Percentiles rank a stretch among this genome's conserved stretches.
Conservation (phyloP, 2,888 invertebrate species). For the Chrysolina haemoptera region DNA sequence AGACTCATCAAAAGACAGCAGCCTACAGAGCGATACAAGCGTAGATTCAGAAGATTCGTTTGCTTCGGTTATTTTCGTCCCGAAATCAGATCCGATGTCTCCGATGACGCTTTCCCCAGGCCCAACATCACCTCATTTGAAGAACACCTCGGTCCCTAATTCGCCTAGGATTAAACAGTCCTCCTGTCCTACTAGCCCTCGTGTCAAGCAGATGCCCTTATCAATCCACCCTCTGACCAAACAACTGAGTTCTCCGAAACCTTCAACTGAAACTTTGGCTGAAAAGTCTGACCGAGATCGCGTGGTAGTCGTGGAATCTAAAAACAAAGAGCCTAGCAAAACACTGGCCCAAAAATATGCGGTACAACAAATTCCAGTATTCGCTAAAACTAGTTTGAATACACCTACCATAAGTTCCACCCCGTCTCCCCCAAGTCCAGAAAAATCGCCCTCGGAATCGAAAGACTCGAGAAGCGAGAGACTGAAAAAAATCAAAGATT, state of each 20-base stretch:
- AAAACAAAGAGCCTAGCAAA: slow-evolving; percentile 47
- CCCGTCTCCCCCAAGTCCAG: slow-evolving; percentile 48
- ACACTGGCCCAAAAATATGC: slow-evolving; percentile 66
- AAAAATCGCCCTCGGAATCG: slow-evolving; percentile 52
- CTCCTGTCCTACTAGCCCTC: slow-evolving; percentile 78
- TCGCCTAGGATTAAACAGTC: slow-evolving; percentile 83
- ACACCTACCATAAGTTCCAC: slow-evolving; percentile 48
- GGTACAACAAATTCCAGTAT: slow-evolving; percentile 67
- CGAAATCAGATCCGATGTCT: slow-evolving; percentile 83
- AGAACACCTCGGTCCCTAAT: slow-evolving; percentile 82
- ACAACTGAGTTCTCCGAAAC: slow-evolving; percentile 76
- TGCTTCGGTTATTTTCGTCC: slow-evolving; percentile 92
- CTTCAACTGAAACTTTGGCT: slow-evolving; percentile 57
- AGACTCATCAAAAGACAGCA: slow-evolving; percentile 75
- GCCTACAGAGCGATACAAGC: slow-evolving; percentile 93
- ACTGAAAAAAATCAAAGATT: slow-evolving; percentile 80
- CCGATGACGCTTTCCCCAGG: slow-evolving; percentile 75
- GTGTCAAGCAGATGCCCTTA: slow-evolving; percentile 76
- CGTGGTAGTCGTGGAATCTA: slow-evolving; percentile 52
- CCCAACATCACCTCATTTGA: slow-evolving; percentile 76
- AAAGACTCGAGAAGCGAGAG: slow-evolving; percentile 72
- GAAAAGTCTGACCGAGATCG: slow-evolving; percentile 60
- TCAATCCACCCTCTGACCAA: slow-evolving; percentile 74
- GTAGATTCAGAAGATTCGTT: slow-evolving; percentile 95
- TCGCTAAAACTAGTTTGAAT: slow-evolving; percentile 62